Conservation (phyloP, 2,888 invertebrate species). For the Eristalinus sepulchralis region DNA sequence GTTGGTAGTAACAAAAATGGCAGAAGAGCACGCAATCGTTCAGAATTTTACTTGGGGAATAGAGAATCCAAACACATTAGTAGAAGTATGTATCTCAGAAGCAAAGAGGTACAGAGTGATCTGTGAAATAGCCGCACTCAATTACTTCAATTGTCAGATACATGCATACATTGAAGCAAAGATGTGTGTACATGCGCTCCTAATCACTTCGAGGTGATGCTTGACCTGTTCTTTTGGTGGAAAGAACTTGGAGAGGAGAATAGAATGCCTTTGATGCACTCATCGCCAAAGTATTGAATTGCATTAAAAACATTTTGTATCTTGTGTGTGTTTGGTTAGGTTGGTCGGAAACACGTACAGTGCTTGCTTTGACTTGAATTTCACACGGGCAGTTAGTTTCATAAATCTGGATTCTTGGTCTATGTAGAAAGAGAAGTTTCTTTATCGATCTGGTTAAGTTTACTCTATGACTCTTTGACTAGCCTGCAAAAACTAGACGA, state of each 20-base stretch:
- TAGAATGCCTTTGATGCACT: conserved; percentile 7
- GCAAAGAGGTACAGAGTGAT: conserved; percentile 3
- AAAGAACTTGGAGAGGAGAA: conserved; percentile 1
- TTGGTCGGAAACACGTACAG: background rate
- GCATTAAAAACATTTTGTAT: background rate
- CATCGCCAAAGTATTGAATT: background rate
- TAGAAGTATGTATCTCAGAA: conserved; percentile 10
- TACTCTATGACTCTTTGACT: background rate
- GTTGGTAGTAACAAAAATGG: background rate
- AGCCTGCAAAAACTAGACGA: background rate
- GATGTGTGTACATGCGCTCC: background rate
- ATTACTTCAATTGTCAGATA: conserved; percentile 24
- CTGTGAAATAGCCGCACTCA: conserved; percentile 9
- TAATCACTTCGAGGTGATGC: background rate
- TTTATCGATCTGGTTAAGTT: background rate
- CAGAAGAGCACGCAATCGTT: conserved; percentile 8
- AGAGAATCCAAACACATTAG: conserved; percentile 2
- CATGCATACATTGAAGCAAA: background rate
- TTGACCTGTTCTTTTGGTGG: background rate
- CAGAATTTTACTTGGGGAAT: background rate
- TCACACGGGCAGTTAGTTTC: background rate
- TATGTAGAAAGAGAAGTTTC: no score
- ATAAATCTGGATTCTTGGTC: background rate
- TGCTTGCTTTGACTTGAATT: background rate
- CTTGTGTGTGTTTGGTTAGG: background rate